Conservation (phyloP, 2,888 invertebrate genomes). For the Scaptomyza caliginosa region DNA sequence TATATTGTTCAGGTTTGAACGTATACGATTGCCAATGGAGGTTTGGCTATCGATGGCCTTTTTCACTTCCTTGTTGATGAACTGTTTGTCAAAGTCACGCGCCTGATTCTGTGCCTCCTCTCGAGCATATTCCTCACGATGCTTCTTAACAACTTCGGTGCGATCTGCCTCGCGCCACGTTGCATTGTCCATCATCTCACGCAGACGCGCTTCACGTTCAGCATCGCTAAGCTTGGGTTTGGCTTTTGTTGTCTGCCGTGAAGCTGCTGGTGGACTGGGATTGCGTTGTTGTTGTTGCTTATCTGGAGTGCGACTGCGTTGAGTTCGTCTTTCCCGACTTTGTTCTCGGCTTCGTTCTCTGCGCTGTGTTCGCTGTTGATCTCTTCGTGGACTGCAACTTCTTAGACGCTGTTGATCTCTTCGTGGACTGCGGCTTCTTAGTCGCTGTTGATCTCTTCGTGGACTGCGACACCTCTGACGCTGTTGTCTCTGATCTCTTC, state of each 20-base stretch:
- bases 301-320: conserved; percentile 12
- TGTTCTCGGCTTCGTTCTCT: conserved; percentile 9
- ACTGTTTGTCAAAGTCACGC: conserved; percentile 85
- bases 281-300: neutral
- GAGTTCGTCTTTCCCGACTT: neutral
- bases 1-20: conserved; percentile 94
- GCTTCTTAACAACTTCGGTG: conserved; percentile 87
- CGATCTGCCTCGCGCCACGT: conserved; percentile 88
- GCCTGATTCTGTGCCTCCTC: conserved; percentile 83
- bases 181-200: conserved; percentile 94
- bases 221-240: conserved; percentile 85
- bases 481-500: neutral
- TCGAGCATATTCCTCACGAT: conserved; percentile 86
- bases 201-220: conserved; percentile 89
- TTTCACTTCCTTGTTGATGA: conserved; percentile 84
- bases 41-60: conserved; percentile 87
- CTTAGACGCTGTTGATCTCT: neutral
- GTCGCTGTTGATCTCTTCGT: conserved; percentile 3
- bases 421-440: conserved; percentile 18
- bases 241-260: conserved; percentile 28
- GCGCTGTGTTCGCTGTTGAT: conserved; percentile 8
- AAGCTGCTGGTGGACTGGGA: conserved; percentile 13
- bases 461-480: conserved; percentile 16
- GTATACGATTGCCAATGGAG: conserved; percentile 92
- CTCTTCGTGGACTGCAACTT: neutral